Conservation (phyloP, 1,140 invertebrate species). For the Notospermus geniculatus region DNA sequence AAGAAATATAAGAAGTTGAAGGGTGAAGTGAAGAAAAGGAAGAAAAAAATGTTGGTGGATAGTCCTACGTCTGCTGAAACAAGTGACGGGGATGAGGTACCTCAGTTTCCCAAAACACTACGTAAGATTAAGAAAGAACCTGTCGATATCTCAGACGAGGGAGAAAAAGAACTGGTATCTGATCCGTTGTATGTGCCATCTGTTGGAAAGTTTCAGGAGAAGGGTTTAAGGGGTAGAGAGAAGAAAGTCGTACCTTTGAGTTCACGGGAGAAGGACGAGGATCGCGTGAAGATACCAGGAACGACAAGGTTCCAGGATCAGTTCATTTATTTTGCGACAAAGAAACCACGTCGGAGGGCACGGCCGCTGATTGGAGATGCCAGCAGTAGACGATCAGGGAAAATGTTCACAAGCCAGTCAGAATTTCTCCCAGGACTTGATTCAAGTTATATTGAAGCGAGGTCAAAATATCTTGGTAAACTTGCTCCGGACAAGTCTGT, state of each 20-base stretch:
- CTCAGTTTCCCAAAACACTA: not conserved
- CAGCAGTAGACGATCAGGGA: not conserved
- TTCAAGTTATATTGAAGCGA: not conserved
- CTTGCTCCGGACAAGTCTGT: not conserved
- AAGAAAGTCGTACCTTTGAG: not conserved
- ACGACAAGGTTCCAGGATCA: conserved; percentile 9
- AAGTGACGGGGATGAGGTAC: not conserved
- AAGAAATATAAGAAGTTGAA: not conserved
- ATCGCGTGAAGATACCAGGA: conserved; percentile 5
- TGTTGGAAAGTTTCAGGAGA: not conserved
- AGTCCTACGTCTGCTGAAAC: not conserved
- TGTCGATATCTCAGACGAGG: not conserved
- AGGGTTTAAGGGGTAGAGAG: not conserved
- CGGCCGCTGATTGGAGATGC: not conserved
- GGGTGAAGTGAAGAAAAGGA: not conserved
- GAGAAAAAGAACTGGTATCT: not conserved
- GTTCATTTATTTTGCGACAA: conserved; percentile 13
- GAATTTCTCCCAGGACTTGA: conserved; percentile 4
- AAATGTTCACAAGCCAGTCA: not conserved
- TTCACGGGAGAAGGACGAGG: not conserved
- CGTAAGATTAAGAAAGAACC: not conserved
- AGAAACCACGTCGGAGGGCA: not conserved
- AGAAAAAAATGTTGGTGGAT: not conserved
- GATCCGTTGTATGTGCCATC: not conserved
- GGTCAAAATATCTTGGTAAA: not conserved